Conservation (phyloP, 2,113 vertebrate species). For the Alethe diademata region DNA sequence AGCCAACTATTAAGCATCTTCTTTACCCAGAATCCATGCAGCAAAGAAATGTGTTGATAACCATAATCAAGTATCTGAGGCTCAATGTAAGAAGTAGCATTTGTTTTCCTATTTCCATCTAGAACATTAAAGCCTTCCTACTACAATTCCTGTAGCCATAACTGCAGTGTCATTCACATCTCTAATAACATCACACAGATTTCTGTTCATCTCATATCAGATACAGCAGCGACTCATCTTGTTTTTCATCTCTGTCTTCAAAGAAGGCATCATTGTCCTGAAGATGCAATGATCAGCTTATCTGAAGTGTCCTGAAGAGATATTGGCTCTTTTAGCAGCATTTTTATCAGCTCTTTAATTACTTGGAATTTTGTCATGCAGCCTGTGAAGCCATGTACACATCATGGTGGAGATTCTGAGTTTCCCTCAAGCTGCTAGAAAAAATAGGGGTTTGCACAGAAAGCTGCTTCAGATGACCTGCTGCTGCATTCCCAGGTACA, state of each 20-base stretch:
- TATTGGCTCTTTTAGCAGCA: background rate
- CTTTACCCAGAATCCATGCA: background rate
- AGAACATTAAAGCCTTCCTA: background rate
- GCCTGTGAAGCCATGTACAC: background rate
- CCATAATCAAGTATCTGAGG: background rate
- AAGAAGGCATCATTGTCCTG: slow-evolving; percentile 43
- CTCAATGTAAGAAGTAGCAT: background rate
- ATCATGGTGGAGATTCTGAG: background rate
- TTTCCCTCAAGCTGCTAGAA: background rate
- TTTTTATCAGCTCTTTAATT: slow-evolving; percentile 48
- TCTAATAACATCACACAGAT: slow-evolving; percentile 25
- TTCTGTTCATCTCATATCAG: background rate
- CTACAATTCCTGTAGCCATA: background rate
- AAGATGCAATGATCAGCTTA: slow-evolving; percentile 6
- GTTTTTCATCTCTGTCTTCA: slow-evolving; percentile 57
- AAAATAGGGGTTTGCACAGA: background rate
- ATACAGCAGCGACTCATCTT: background rate
- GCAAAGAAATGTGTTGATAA: background rate
- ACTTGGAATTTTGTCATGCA: slow-evolving; percentile 32
- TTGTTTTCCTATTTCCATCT: background rate
- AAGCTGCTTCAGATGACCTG: background rate
- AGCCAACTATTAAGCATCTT: background rate
- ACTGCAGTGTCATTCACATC: background rate
- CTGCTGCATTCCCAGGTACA: background rate
- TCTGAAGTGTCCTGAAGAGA: slow-evolving; percentile 38